Evolutionary conservation across 1,140 invertebrate genomes (phyloP), one percentile per base, ranked within the genome.

Genomic region (Mamestra configurata): DNA sequence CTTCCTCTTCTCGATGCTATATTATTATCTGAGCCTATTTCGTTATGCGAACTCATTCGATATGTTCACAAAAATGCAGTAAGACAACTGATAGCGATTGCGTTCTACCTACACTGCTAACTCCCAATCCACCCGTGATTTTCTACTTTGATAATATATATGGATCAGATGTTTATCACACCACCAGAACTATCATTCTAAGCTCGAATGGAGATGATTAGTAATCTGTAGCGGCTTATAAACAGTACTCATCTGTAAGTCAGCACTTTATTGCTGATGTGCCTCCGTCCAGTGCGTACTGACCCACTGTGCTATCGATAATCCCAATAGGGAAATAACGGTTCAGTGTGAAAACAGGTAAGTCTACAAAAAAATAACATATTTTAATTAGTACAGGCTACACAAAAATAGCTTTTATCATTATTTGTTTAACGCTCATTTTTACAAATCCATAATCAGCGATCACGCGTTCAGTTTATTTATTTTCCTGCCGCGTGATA

Each of bases 381-480:
- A 11, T n/a, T 35, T n/a, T n/a, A 35, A 4, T 15, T 11, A 1
- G 1, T 0, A 20, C 18, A 51, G 20, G 49, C n/a, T 18, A 31
- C 57, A n/a, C 57, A n/a, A 61, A 35, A 61, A 35, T 61, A n/a
- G 57, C n/a, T 15, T 64, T 64, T 64, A 64, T 64, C 59, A 37
- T 5, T 64, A 64, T 64, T 68, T 24, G 20, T 68, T 68, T 51
- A 71, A 51, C 24, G 49, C 35, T 37, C 31, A 73, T 37, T 73
- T 55, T 35, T 40, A 10, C 10, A 13, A 53, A 51, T 55, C 11
- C n/a, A 1, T 55, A 55, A 73, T 27, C 51, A 51, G 13, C 37
- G 61, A 71, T 64, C 76, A 75, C 77, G 77, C 55, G 31, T 72
- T 61, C 13, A 43, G 64, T 68, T 81, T 77, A 71, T 81, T 81